These are phyloP conservation scores for Heliconius eleuchia DNA, from an alignment of 1,140 invertebrate genomes.

Conservation along the genomic window DNA sequence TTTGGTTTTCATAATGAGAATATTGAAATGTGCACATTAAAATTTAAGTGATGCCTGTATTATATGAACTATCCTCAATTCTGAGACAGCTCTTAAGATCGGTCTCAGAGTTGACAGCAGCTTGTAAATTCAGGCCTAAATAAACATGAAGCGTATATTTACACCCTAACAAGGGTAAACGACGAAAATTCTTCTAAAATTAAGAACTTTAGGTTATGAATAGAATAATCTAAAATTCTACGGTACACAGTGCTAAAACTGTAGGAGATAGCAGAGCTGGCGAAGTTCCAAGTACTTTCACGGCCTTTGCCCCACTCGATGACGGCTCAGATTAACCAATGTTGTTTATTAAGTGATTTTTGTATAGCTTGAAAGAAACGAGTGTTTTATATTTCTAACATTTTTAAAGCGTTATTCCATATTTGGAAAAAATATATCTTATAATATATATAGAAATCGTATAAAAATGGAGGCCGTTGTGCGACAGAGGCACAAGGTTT, in stretches of 20 bases:
- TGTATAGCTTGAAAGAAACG: neutral
- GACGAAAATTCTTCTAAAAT: neutral
- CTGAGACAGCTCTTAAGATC: too few relatives aligned
- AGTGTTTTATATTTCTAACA: neutral
- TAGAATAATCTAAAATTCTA: conserved; percentile 14
- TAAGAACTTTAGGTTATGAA: conserved; percentile 10
- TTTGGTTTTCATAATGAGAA: too few relatives aligned
- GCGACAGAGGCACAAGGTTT: too few relatives aligned
- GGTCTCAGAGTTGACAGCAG: too few relatives aligned
- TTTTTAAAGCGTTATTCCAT: too few relatives aligned
- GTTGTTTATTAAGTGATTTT: conserved; percentile 35
- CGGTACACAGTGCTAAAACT: conserved; percentile 37
- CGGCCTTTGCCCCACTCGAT: conserved; percentile 42
- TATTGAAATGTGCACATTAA: too few relatives aligned
- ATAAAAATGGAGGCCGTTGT: too few relatives aligned
- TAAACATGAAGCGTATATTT: neutral
- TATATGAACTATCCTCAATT: too few relatives aligned
- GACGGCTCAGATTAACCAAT: conserved; percentile 54
- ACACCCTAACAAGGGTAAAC: neutral
- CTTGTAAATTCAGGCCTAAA: too few relatives aligned
- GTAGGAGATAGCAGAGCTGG: conserved; percentile 61
- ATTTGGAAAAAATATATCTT: too few relatives aligned
- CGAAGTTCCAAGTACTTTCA: conserved; percentile 54
- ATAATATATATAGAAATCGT: too few relatives aligned
- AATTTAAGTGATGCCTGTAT: too few relatives aligned